Base-by-base conservation (phyloP, 2,888 invertebrate species). In the Melanostoma scalare region DNA sequence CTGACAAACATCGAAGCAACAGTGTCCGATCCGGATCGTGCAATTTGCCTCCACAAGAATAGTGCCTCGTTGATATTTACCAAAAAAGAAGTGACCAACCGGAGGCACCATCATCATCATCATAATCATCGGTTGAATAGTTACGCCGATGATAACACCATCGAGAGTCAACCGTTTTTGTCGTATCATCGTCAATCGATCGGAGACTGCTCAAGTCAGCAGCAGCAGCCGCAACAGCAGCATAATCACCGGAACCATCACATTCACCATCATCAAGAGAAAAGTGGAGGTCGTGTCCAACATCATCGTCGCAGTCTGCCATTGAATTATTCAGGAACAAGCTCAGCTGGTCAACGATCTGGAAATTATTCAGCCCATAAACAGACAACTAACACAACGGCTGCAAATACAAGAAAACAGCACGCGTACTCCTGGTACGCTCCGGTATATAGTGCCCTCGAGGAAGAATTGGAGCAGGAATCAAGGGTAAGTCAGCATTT, bases 351-450 rank as follows among this genome's bases (percentile, higher is more conserved):
- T 36, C 79, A 79, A 35, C 56, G 79, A 31, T 60, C 56, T 9
- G 74, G 60, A 58, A 71, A 84, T 73, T 53, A 58, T 63, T 79
- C 74, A 42, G 40, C 36, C 40, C 31, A 74, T 31, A 74, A 71
- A 77, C 31, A 84, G 63, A 86, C 85, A 77, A 77, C 85, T 69
- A 85, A 77, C 86, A 87, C 87, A 86, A 87, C 88, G 88, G 88
- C 88, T 86, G 87, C 88, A 76, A 87, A 88, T 85, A 88, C 88
- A 86, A 89, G 91, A 52, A 91, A 90, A 79, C 91, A 91, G 84
- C 89, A 90, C 86, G 89, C 91, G 87, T 90, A 91, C 89, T 91
- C 91, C 67, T 91, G 91, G 91, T 91, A 91, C 90, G 91, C 90
- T 86, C 91, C 91, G 42, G 90, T 91, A 52, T 91, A 91, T 69